Conservation (phyloP, 2,888 invertebrate species). For the Schrankia costaestrigalis region DNA sequence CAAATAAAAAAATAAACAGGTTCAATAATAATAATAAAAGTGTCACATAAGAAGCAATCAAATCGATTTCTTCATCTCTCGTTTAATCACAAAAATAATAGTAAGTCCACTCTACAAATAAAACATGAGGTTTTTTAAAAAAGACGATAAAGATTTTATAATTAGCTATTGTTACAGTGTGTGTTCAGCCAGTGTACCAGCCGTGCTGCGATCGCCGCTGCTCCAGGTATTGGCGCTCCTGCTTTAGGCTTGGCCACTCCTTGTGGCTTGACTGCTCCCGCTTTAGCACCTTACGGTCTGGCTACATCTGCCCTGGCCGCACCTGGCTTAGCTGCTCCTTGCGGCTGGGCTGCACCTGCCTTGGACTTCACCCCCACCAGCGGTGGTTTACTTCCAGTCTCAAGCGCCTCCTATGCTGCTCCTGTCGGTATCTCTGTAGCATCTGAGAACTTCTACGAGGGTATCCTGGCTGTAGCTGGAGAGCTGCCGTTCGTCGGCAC, state of each 20-base stretch:
- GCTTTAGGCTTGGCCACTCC: no score
- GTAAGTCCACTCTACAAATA: no score
- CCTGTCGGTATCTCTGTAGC: constrained; percentile 38
- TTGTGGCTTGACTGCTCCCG: background rate
- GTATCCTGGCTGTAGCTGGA: constrained; percentile 36
- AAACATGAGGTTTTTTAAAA: no score
- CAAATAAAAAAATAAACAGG: no score
- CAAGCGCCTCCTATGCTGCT: constrained; percentile 27
- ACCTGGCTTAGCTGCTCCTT: constrained; percentile 3
- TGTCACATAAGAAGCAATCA: no score
- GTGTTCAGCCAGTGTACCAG: no score
- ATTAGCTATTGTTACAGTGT: no score
- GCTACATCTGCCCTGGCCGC: background rate
- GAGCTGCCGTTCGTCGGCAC: constrained; percentile 43
- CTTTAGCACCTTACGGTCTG: constrained; percentile 1
- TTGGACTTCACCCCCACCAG: constrained; percentile 28
- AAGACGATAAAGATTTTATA: no score
- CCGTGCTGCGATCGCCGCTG: no score
- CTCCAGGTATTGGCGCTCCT: background rate
- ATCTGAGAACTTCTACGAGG: constrained; percentile 45
- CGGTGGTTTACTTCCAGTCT: constrained; percentile 22
- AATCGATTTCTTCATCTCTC: no score
- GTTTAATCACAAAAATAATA: no score
- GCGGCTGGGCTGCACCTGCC: constrained; percentile 19
- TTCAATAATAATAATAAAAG: no score